Percentiles rank a stretch among this genome's conserved stretches.
Conservation (phyloP, 1,140 invertebrate genomes). For the Drosophila arizonae region DNA sequence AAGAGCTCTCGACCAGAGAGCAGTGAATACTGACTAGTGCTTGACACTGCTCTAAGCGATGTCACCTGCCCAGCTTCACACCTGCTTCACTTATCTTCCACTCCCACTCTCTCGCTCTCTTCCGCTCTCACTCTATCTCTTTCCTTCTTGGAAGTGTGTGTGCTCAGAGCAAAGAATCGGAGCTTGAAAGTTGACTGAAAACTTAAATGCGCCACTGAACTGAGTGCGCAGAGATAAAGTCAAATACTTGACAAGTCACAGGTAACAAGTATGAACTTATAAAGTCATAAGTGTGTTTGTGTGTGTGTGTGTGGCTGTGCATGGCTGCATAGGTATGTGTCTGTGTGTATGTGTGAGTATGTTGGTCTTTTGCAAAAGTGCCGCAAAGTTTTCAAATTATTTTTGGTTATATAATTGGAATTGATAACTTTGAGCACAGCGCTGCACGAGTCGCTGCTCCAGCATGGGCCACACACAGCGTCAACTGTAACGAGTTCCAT, state of each 20-base stretch:
- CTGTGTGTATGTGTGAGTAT: constrained; percentile 29
- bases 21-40: constrained; percentile 2
- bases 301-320: constrained; percentile 31
- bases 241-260: constrained; percentile 81
- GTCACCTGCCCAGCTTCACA: not conserved
- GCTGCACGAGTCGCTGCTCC: constrained; percentile 33
- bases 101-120: not conserved
- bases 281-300: constrained; percentile 60
- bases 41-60: constrained; percentile 1
- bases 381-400: constrained; percentile 80
- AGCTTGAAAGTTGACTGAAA: constrained; percentile 60
- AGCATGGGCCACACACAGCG: constrained; percentile 1
- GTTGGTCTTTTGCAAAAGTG: constrained; percentile 70
- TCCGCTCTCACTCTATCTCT: not conserved
- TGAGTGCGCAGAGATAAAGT: constrained; percentile 73
- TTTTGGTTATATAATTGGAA: constrained; percentile 81
- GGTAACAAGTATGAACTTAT: constrained; percentile 79
- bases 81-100: not conserved
- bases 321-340: constrained; percentile 7
- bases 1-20: not conserved
- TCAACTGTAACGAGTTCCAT: constrained; percentile 41
- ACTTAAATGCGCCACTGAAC: constrained; percentile 58
- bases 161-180: constrained; percentile 21
- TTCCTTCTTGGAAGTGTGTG: not conserved
- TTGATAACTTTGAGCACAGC: constrained; percentile 72